A percentile compares a stretch with the other conserved stretches of the same genome.
Conservation (phyloP, 2,113 vertebrate species). For the Micronycteris hirsuta region DNA sequence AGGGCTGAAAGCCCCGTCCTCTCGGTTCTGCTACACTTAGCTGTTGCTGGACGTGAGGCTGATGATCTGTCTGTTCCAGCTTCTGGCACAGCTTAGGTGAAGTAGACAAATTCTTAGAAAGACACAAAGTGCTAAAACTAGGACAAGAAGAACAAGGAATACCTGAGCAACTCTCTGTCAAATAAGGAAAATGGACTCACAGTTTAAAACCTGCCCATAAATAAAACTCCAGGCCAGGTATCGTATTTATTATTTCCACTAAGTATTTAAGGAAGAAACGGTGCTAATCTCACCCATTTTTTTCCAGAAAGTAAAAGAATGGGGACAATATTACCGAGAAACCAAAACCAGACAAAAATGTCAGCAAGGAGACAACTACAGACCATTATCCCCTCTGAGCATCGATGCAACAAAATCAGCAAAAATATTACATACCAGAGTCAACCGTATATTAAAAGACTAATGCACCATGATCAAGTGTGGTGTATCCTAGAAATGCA, state of each 20-base stretch:
- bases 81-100: slow-evolving; percentile 85
- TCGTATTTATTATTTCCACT: background rate
- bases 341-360: background rate
- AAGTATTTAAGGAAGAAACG: background rate
- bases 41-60: slow-evolving; percentile 89
- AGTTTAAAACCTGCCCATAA: background rate
- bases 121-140: background rate
- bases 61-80: slow-evolving; percentile 92
- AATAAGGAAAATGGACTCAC: background rate
- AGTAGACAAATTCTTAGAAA: background rate
- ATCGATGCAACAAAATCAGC: background rate
- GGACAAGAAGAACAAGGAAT: background rate
- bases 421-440: background rate
- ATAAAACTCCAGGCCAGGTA: background rate
- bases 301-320: background rate
- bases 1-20: background rate
- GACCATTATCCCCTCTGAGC: background rate
- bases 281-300: background rate
- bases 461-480: background rate
- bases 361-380: background rate
- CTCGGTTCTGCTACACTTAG: slow-evolving; percentile 72
- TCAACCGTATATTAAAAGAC: background rate
- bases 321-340: background rate
- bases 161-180: background rate
- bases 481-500: background rate